These are phyloP conservation scores for Campylorhamphus procurvoides DNA, from an alignment of 2,113 vertebrate genomes.

Conservation along the genomic window DNA sequence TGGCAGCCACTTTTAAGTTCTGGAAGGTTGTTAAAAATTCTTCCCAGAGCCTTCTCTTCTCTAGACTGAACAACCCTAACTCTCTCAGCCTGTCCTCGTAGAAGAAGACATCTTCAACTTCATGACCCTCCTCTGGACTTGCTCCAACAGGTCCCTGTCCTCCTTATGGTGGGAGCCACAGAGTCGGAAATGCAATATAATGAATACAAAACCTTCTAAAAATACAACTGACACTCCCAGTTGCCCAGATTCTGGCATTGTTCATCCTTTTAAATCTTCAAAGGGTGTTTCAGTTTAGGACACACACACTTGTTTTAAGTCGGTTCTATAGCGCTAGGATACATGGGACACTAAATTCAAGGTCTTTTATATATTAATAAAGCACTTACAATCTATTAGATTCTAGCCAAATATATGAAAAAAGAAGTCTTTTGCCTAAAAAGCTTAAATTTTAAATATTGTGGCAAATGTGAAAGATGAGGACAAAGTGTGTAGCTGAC, in stretches of 20 bases:
- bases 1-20: not conserved
- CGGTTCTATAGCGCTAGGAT: not conserved
- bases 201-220: not conserved
- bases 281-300: not conserved
- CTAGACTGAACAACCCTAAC: not conserved
- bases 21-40: not conserved
- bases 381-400: not conserved
- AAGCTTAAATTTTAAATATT: not conserved
- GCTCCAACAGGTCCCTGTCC: not conserved
- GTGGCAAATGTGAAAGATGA: not conserved
- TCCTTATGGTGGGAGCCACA: not conserved
- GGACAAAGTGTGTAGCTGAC: not conserved
- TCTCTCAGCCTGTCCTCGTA: not conserved
- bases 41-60: not conserved
- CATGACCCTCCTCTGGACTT: not conserved
- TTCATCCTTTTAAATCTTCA: not conserved
- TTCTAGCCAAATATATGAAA: not conserved
- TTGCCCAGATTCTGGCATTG: not conserved
- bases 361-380: not conserved
- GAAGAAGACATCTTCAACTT: not conserved
- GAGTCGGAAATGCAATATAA: not conserved
- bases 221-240: not conserved
- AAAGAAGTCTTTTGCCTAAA: not conserved
- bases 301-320: not conserved
- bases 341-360: not conserved